Base-by-base conservation (phyloP, 2,888 invertebrate species). In the Ichneumoninae sp. region DNA sequence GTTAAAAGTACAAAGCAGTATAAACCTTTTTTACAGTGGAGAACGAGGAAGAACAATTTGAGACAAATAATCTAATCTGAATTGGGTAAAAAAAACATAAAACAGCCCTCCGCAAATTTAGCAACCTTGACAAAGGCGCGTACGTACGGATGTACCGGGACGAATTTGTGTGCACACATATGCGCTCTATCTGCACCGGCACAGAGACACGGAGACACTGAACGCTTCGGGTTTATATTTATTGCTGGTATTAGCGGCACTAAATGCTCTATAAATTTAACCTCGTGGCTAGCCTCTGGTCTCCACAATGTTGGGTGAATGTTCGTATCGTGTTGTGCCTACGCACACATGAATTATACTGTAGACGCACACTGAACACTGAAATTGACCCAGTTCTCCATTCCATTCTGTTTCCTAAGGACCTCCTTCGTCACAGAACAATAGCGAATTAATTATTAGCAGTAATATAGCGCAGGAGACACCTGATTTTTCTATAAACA, bases 201-300 rank as follows among this genome's bases (percentile, higher is more conserved):
- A 60, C 26, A 30, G 60, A 26, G 33, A 33, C 33, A 62, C 74
- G 54, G 40, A 74, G 52, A 74, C 54, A 69, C 84, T 71, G 74
- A 66, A 75, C 75, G 40, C 36, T 60, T n/a, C 47, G 57, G 74
- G 47, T 52, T 75, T 71, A 76, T 87, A 86, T 87, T 84, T 85
- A 86, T 85, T 80, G 69, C 80, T 72, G 85, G 82, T 86, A 84
- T 85, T 82, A 83, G 86, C 74, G 72, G 84, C 82, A 86, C 84
- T 87, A 86, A 86, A 86, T 86, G 86, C 86, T 84, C 86, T 82
- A 86, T 87, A 86, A 86, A 87, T 87, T 87, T 80, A 87, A 85
- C 85, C 81, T 83, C 84, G 79, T 85, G 79, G 68, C 72, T 77
- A 60, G 68, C 68, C 52, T 75, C 66, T 36, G 68, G 40, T 52